phyloP scores from a whole-genome alignment of 2,888 invertebrate genomes.

The Morinoia aosen region DNA sequence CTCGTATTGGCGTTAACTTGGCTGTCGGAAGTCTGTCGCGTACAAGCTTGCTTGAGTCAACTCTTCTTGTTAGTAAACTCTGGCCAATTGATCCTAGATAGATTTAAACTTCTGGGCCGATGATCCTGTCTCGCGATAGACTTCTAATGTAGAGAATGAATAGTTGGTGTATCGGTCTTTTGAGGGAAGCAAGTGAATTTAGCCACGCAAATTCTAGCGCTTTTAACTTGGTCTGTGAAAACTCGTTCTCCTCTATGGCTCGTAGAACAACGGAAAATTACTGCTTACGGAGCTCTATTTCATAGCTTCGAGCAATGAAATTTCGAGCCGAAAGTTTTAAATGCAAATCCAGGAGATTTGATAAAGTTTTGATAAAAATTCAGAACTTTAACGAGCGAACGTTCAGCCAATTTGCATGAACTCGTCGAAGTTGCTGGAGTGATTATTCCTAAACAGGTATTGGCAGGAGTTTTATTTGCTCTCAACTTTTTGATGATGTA shows the following conservation, averaged over 20 bases:
- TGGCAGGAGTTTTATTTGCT: conserved; percentile 47
- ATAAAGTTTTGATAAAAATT: conserved; percentile 52
- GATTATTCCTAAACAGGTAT: conserved; percentile 50
- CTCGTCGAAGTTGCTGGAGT: conserved; percentile 24
- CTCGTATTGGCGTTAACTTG: not conserved
- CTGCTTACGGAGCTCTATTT: not conserved
- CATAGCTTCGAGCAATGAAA: conserved; percentile 39
- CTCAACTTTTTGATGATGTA: not conserved
- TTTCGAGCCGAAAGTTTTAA: conserved; percentile 34
- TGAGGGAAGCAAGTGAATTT: not conserved
- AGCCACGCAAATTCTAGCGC: not conserved
- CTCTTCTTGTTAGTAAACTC: not conserved
- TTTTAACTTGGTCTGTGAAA: not conserved
- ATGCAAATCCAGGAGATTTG: conserved; percentile 50
- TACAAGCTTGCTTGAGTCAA: not conserved
- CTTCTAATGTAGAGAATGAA: not conserved
- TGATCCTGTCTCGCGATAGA: not conserved
- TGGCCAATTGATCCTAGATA: not conserved
- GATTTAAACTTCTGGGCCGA: not conserved
- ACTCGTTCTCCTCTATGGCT: not conserved
- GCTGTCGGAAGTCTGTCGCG: not conserved
- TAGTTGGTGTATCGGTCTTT: not conserved
- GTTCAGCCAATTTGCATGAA: conserved; percentile 52
- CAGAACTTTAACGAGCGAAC: conserved; percentile 46
- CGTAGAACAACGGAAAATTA: conserved; percentile 12